Percentiles rank a stretch among this genome's conserved stretches.
Evolutionary conservation across 2,113 vertebrate species (phyloP).

Genomic region (Aleadryas rufinucha): DNA sequence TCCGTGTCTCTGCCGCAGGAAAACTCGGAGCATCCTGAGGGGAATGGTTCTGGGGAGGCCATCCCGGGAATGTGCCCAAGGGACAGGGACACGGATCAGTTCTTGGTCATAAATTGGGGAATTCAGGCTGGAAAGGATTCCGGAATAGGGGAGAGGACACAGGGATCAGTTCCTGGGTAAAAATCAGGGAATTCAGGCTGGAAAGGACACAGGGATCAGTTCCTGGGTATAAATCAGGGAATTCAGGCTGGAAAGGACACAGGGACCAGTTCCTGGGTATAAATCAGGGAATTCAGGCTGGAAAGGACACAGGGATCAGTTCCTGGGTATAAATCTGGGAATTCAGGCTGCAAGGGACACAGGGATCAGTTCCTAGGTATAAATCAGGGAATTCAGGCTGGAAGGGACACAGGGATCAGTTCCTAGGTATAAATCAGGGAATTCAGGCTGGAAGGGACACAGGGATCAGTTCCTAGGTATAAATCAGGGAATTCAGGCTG

Average conservation of each 20-base stretch:
- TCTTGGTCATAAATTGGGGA: background rate
- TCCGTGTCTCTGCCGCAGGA: background rate
- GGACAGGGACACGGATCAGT: background rate
- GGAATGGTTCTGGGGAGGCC: background rate
- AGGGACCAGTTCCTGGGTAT: no score
- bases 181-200: no score
- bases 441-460: background rate
- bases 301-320: background rate
- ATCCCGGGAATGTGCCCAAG: background rate
- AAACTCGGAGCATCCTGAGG: background rate
- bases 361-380: fast-evolving
- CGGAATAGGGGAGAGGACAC: no score
- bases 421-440: no score
- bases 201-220: background rate
- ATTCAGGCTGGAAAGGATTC: background rate
- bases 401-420: background rate
- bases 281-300: background rate
- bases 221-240: no score
- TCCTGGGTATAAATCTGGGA: background rate
- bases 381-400: background rate
- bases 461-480: background rate
- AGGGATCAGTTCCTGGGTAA: no score
- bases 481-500: background rate
- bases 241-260: no score
- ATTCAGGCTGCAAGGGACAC: background rate